Evolutionary conservation across 2,888 invertebrate species (phyloP).

Genomic region (Eupeodes luniger): DNA sequence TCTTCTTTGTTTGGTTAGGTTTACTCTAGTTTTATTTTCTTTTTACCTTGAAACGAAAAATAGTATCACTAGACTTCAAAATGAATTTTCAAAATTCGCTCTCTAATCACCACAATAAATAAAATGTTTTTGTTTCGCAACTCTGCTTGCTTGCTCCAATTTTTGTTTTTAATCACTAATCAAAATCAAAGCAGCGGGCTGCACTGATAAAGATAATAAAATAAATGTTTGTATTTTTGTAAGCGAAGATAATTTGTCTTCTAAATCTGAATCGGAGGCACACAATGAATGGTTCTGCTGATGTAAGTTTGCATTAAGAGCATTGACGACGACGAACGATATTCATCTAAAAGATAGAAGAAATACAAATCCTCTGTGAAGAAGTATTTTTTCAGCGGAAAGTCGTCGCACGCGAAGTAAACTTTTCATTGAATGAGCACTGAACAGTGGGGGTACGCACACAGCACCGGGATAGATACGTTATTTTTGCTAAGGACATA

Average conservation of each 20-base stretch:
- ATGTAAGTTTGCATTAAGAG: conserved; percentile 1
- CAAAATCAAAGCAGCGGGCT: neutral
- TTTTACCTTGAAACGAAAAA: conserved; percentile 23
- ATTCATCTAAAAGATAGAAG: neutral
- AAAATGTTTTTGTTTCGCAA: conserved; percentile 26
- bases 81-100: neutral
- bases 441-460: neutral
- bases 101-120: neutral
- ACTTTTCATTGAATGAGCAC: neutral
- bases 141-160: neutral
- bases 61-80: neutral
- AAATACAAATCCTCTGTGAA: neutral
- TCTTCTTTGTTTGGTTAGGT: neutral
- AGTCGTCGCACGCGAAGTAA: neutral
- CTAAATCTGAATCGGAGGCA: neutral
- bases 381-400: neutral
- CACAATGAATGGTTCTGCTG: neutral
- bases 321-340: neutral
- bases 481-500: neutral
- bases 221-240: neutral
- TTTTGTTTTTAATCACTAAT: neutral
- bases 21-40: neutral
- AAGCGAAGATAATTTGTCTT: neutral
- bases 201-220: conserved; percentile 12
- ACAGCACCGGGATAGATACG: neutral